phyloP scores from a whole-genome alignment of 2,888 invertebrate genomes.

The Eupithecia abbreviata region DNA sequence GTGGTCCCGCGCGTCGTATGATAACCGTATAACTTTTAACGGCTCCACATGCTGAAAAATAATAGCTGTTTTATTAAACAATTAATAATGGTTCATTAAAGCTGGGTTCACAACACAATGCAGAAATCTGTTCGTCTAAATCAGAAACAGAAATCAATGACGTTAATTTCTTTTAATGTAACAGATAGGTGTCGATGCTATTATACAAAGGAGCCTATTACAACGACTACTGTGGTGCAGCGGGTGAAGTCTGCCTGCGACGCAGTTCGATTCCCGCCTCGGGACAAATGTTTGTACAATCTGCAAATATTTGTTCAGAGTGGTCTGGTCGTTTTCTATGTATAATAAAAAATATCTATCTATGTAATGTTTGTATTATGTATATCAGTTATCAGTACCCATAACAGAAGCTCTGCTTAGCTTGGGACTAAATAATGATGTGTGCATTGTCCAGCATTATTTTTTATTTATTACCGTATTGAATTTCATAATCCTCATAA shows the following conservation, averaged over 20 bases:
- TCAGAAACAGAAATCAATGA: not conserved
- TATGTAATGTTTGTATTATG: too few species aligned
- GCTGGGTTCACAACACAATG: not conserved
- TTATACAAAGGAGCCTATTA: not conserved
- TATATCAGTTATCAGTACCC: too few species aligned
- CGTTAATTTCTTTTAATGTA: not conserved
- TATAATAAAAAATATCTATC: too few species aligned
- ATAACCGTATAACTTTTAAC: constrained; percentile 10
- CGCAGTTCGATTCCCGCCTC: too few species aligned
- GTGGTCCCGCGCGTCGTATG: constrained; percentile 5
- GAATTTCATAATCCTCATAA: constrained; percentile 31
- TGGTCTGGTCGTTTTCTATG: too few species aligned
- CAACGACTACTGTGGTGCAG: too few species aligned
- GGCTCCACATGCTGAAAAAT: not conserved
- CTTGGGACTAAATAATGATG: too few species aligned
- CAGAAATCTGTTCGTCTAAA: not conserved
- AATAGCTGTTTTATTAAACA: constrained; percentile 4
- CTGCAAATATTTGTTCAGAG: too few species aligned
- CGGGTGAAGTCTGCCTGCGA: too few species aligned
- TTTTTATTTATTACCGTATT: not conserved
- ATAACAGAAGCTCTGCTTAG: too few species aligned
- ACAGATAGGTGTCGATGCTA: not conserved
- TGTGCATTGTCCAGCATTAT: too few species aligned
- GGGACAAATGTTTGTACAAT: too few species aligned
- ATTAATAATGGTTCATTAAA: constrained; percentile 4